Percentiles rank a stretch among this genome's conserved stretches.
Evolutionary conservation across 2,797 vertebrate species (phyloP).

Genomic region (Coracias cyanogaster): DNA sequence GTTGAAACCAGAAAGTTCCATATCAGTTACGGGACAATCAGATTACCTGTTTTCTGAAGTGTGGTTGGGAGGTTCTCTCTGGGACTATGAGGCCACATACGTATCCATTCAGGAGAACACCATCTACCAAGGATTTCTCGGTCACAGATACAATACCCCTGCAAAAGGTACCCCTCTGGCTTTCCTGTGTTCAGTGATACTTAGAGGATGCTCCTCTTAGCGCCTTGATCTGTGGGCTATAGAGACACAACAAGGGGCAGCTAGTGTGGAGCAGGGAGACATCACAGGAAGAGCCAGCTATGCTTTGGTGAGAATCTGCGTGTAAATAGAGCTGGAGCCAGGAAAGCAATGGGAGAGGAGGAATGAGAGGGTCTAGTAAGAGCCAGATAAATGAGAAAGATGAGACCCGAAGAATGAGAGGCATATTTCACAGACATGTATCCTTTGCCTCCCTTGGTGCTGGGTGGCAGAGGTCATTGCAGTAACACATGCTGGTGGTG

Average conservation of each 20-base stretch:
- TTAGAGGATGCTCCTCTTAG: background rate
- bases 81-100: background rate
- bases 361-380: background rate
- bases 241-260: background rate
- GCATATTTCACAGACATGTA: accelerated
- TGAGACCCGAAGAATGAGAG: background rate
- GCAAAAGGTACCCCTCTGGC: background rate
- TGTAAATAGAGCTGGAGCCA: background rate
- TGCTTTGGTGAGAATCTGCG: background rate
- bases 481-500: background rate
- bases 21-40: background rate
- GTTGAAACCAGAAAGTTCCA: background rate
- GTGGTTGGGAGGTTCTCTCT: background rate
- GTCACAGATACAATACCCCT: background rate
- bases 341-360: background rate
- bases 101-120: background rate
- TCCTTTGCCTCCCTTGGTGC: background rate
- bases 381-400: background rate
- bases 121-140: background rate
- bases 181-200: background rate
- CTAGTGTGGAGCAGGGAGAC: background rate
- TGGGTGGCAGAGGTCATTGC: background rate
- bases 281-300: background rate
- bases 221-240: background rate
- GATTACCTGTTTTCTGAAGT: background rate